Evolutionary conservation across 2,113 vertebrate species (phyloP), one percentile per base, ranked within the genome.

Genomic region (Prionailurus viverrinus): DNA sequence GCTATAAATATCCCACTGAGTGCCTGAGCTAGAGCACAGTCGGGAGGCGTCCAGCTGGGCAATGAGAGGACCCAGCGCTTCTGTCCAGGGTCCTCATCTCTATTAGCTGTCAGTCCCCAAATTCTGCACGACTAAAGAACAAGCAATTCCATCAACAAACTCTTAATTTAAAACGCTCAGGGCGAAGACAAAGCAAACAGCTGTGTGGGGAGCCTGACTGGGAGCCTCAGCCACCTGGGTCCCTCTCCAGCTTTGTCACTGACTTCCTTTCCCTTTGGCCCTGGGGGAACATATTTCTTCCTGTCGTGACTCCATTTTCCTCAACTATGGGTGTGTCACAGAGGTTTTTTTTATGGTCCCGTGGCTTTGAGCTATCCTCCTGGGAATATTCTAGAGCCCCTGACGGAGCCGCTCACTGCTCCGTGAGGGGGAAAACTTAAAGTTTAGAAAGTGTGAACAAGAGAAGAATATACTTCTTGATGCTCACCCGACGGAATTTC

Each of bases 1-100:
- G 80, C 97, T 96, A 48, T 98, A 97, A 97, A 97, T 97, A 97
- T 45, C 95, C 92, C 91, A 91, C 96, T 91, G 97, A 91, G 97
- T 39, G 61, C 87, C 39, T 2, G 14, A 95, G 89, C 95, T 68
- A 13, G 23, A 89, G n/a, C 81, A 39, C 76, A 85, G 86, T 93
- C 9, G 1, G 89, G 8, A 48, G 76, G 48, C 73, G 29, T 39
- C 31, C 2, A 15, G 31, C 92, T 90, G 87, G 80, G 68, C 85
- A 8, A 19, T 11, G 27, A 81, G 81, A 69, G 51, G 61, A 84
- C 55, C 55, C 81, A 11, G 65, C 68, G 65, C 76, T 33, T 76
- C 74, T 84, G 61, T 55, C 92, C 84, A 76, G 90, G 88, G n/a
- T 80, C 85, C 66, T 80, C 66, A 33, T 84, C 82, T 88, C 76